phyloP scores from a whole-genome alignment of 2,113 vertebrate species.

The Bagarius yarrelli region DNA sequence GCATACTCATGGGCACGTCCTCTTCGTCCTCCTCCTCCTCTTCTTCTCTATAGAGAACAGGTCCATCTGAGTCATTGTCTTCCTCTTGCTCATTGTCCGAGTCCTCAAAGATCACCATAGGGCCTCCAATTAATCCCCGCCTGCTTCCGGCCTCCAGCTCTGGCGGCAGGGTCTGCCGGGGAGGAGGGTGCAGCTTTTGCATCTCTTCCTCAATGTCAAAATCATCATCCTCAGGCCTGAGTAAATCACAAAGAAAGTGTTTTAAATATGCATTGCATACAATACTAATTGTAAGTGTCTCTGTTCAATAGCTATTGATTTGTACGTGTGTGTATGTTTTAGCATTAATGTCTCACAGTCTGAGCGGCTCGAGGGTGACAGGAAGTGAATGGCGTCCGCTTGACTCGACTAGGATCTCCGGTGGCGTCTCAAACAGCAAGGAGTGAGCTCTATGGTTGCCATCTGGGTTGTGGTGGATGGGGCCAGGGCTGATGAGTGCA shows the following conservation, averaged over 20 bases:
- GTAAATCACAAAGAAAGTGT: neutral
- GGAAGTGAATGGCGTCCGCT: conserved; percentile 79
- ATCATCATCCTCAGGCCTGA: conserved; percentile 89
- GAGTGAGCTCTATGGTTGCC: conserved; percentile 85
- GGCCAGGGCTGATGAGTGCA: conserved; percentile 81
- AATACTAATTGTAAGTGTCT: neutral
- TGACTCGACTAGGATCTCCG: conserved; percentile 61
- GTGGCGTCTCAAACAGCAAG: conserved; percentile 78
- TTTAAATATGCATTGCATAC: neutral
- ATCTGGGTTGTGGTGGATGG: conserved; percentile 67
- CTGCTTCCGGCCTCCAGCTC: conserved; percentile 68
- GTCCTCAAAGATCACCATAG: conserved; percentile 72
- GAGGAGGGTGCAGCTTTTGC: conserved; percentile 60
- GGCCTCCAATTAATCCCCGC: conserved; percentile 70
- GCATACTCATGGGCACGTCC: conserved; percentile 67
- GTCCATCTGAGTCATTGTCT: conserved; percentile 88
- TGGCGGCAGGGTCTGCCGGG: neutral
- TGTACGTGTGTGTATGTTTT: neutral
- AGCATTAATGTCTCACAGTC: conserved; percentile 79
- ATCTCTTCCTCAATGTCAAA: conserved; percentile 85
- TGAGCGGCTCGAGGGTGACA: conserved; percentile 89
- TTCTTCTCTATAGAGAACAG: conserved; percentile 83
- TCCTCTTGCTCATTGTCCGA: conserved; percentile 72
- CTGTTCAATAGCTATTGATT: neutral
- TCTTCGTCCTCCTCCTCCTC: conserved; percentile 78